Evolutionary conservation across 2,797 vertebrate genomes (phyloP).

Genomic region (Enteromius argenteus): DNA sequence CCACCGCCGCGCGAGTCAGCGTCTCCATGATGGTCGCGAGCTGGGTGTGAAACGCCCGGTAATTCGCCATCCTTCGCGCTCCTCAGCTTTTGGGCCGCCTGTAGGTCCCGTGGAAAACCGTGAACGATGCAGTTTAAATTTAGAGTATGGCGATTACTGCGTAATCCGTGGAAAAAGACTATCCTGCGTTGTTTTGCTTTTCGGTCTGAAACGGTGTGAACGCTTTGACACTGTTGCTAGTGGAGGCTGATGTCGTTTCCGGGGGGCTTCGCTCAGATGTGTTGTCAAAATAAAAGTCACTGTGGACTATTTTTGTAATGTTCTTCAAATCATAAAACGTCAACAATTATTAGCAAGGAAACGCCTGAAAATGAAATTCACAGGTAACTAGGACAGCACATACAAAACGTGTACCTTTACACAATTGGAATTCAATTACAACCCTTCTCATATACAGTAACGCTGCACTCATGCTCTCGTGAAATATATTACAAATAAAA

Average conservation of each 20-base stretch:
- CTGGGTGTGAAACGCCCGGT: constrained; percentile 74
- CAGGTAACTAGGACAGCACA: not conserved
- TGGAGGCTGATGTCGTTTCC: constrained; percentile 32
- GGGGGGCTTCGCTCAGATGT: constrained; percentile 3
- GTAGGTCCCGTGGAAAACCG: not conserved
- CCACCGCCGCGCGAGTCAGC: constrained; percentile 78
- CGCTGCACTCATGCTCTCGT: not conserved
- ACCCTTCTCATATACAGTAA: not conserved
- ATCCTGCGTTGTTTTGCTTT: constrained; percentile 11
- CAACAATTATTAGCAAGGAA: not conserved
- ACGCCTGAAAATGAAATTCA: not conserved
- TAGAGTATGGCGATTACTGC: not conserved
- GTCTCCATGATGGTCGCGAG: constrained; percentile 82
- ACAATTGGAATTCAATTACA: not conserved
- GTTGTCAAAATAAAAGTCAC: constrained; percentile 50
- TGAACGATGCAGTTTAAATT: not conserved
- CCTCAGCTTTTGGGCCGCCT: not conserved
- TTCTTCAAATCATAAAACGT: not conserved
- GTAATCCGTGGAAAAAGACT: not conserved
- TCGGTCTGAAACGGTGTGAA: not conserved
- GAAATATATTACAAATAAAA: not conserved
- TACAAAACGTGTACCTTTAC: not conserved
- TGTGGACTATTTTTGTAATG: not conserved
- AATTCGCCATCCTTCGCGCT: constrained; percentile 69
- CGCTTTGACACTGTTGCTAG: constrained; percentile 20